Percentiles rank a stretch among this genome's conserved stretches.
Evolutionary conservation across 1,140 invertebrate species (phyloP).

Genomic region (Caenorhabditis brenneri): DNA sequence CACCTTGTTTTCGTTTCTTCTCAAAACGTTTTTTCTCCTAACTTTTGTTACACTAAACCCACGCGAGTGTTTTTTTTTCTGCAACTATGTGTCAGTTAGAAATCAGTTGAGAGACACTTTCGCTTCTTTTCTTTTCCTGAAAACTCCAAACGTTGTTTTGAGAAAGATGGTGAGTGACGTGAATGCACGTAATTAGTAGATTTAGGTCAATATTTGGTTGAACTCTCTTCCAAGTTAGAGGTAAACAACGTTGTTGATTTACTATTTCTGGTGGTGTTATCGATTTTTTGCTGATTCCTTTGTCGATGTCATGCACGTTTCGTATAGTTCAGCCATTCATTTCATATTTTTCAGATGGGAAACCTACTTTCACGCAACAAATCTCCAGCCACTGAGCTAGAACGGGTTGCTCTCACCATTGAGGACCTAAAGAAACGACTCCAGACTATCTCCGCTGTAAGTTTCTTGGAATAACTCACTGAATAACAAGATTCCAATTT

Average conservation of each 20-base stretch:
- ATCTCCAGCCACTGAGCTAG: constrained; percentile 6
- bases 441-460: neutral
- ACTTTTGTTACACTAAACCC: constrained; percentile 22
- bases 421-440: neutral
- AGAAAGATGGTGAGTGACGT: constrained; percentile 10
- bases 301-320: too few species aligned
- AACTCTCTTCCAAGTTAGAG: neutral
- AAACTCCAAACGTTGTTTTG: neutral
- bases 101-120: constrained; percentile 17
- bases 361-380: constrained; percentile 18
- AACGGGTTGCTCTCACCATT: constrained; percentile 9
- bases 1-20: constrained; percentile 29
- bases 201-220: neutral
- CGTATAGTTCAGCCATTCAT: neutral
- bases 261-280: neutral
- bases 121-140: neutral
- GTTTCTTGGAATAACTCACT: neutral
- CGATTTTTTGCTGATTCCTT: neutral
- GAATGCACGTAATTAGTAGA: neutral
- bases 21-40: neutral
- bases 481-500: neutral
- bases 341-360: constrained; percentile 8
- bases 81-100: constrained; percentile 4
- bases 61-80: neutral
- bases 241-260: neutral